Conservation (phyloP, 2,797 vertebrate genomes). For the Pogoniulus pusillus region DNA sequence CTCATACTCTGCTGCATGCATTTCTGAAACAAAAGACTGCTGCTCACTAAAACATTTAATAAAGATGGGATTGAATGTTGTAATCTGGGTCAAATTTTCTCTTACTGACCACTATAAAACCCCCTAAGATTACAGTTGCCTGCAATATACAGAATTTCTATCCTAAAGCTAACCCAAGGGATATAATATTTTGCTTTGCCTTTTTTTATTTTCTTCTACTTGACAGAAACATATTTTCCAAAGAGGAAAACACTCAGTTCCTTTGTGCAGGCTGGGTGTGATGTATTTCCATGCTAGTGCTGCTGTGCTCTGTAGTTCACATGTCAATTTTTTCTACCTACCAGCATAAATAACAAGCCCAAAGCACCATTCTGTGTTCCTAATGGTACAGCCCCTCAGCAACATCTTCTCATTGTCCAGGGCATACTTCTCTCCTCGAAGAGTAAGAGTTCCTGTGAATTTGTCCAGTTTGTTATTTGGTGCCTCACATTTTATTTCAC, state of each 20-base stretch:
- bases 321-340: constrained; percentile 49
- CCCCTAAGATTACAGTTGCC: background rate
- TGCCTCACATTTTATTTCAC: constrained; percentile 87
- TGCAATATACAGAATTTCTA: background rate
- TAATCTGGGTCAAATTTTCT: background rate
- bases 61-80: background rate
- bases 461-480: constrained; percentile 93
- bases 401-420: constrained; percentile 91
- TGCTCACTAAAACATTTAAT: background rate
- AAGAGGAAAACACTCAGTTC: background rate
- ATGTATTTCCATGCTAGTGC: fast-evolving
- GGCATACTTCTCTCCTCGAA: constrained; percentile 75
- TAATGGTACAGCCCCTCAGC: constrained; percentile 89
- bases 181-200: background rate
- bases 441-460: constrained; percentile 84
- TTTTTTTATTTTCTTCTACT: background rate
- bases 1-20: background rate
- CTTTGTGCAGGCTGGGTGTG: background rate
- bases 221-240: background rate
- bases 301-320: background rate
- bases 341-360: constrained; percentile 93
- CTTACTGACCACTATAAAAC: background rate
- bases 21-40: background rate
- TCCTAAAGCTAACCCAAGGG: background rate
- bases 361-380: constrained; percentile 96